Evolutionary conservation across 1,140 invertebrate species (phyloP), one percentile per base, ranked within the genome.

Genomic region (Sinonovacula constricta): DNA sequence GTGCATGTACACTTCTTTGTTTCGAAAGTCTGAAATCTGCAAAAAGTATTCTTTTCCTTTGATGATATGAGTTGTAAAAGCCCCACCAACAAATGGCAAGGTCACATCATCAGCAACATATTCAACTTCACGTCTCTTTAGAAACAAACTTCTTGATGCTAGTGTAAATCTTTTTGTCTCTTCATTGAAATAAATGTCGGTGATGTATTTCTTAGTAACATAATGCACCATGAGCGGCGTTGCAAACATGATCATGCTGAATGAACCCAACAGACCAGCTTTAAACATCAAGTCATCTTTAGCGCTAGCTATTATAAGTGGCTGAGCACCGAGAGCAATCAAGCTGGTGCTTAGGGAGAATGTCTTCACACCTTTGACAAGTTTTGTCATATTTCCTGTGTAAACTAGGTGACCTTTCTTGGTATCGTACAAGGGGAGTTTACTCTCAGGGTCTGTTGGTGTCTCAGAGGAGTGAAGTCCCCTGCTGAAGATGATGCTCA

Each of bases 191-290:
- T 94, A 92, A 2, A 98, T 90, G 76, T 94, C 91, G 0, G 93
- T 94, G 0, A 97, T 94, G 93, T 98, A 98, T 90, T 95, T 96
- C 85, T 95, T 97, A 2, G 95, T 94, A 18, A 98, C 91, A 4
- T 93, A 91, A 91, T 98, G 95, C 74, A 98, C 91, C 30, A 98
- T 86, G 24, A 97, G 54, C 0, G 97, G 97, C 4, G 96, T 97
- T 0, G 94, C 91, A 83, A 97, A 94, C 3, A 96, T 95, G 86
- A 97, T 95, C 81, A 97, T 93, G 28, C 94, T 94, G 1, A 96
- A 91, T 53, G 95, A 91, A 0, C 93, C 92, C 81, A 93, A 94
- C 4, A 94, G 70, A 3, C 92, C 93, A 67, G 95, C 86, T 0
- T 94, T 88, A 54, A 94, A 88, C 3, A 90, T 88, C 0, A 93